Evolutionary conservation across 2,113 vertebrate species (phyloP).

Genomic region (Danionella cerebrum): DNA sequence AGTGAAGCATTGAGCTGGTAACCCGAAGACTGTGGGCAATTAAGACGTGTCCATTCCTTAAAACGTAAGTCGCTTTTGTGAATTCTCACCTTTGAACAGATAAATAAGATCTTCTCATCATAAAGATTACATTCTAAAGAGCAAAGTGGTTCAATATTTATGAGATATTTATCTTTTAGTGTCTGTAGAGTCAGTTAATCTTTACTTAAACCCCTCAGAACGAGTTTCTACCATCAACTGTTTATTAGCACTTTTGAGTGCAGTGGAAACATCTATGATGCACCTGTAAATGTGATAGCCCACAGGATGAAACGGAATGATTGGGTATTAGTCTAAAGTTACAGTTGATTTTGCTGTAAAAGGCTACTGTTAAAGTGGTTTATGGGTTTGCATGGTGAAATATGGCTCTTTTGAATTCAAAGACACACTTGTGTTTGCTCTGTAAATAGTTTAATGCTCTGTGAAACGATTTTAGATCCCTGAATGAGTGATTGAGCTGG

Average conservation of each 20-base stretch:
- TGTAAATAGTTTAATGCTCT: constrained; percentile 30
- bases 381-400: neutral
- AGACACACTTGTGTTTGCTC: constrained; percentile 19
- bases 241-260: neutral
- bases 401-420: constrained; percentile 20
- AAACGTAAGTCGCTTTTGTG: no score
- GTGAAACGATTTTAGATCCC: constrained; percentile 6
- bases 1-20: no score
- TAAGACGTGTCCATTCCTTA: no score
- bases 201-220: constrained; percentile 11
- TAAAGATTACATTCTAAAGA: neutral
- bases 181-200: constrained; percentile 6
- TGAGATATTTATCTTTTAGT: neutral
- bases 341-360: constrained; percentile 19
- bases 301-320: neutral
- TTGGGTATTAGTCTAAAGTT: constrained; percentile 12
- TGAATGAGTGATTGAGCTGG: constrained; percentile 1
- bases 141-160: constrained; percentile 3
- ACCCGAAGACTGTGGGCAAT: no score
- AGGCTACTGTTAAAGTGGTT: constrained; percentile 10
- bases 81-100: no score
- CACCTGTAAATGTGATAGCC: constrained; percentile 23
- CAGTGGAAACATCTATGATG: constrained; percentile 7
- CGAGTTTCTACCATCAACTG: constrained; percentile 19
- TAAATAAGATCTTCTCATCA: constrained; percentile 14